Conservation (phyloP, 2,888 invertebrate species). For the Athripsodes cinereus region DNA sequence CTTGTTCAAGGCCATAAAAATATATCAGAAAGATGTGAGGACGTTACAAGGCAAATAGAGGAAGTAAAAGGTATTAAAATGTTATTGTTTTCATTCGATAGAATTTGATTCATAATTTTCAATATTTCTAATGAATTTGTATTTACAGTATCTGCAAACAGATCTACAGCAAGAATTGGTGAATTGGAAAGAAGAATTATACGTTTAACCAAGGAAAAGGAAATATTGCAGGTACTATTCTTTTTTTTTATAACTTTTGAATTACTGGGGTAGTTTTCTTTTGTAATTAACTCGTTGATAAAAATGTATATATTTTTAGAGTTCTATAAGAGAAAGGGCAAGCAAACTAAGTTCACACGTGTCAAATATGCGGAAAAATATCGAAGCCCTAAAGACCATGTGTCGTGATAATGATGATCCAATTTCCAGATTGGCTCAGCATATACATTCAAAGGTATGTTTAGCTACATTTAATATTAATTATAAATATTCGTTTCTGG, state of each 20-base stretch:
- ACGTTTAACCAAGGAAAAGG: constrained; percentile 25
- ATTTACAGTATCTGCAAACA: constrained; percentile 15
- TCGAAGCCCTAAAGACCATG: constrained; percentile 11
- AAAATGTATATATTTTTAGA: constrained; percentile 19
- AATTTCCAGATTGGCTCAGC: background rate
- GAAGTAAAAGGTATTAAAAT: constrained; percentile 21
- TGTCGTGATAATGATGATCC: constrained; percentile 12
- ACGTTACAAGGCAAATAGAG: constrained; percentile 23
- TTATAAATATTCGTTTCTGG: too few species aligned
- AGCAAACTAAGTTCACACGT: constrained; percentile 14
- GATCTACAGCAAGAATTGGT: constrained; percentile 15
- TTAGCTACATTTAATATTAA: too few species aligned
- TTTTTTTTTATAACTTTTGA: background rate
- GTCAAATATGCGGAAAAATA: constrained; percentile 8
- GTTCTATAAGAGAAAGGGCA: constrained; percentile 21
- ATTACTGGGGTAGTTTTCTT: background rate
- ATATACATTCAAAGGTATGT: constrained; percentile 18
- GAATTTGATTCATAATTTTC: background rate
- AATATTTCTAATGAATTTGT: background rate
- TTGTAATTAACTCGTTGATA: background rate
- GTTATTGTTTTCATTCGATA: too few species aligned
- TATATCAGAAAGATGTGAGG: constrained; percentile 21
- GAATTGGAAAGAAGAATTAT: constrained; percentile 24
- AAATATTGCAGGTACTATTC: constrained; percentile 22
- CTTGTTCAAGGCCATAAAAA: constrained; percentile 19